A percentile compares a stretch with the other conserved stretches of the same genome.
phyloP scores from a whole-genome alignment of 2,797 vertebrate genomes.

The Sebastes hopkinsi region DNA sequence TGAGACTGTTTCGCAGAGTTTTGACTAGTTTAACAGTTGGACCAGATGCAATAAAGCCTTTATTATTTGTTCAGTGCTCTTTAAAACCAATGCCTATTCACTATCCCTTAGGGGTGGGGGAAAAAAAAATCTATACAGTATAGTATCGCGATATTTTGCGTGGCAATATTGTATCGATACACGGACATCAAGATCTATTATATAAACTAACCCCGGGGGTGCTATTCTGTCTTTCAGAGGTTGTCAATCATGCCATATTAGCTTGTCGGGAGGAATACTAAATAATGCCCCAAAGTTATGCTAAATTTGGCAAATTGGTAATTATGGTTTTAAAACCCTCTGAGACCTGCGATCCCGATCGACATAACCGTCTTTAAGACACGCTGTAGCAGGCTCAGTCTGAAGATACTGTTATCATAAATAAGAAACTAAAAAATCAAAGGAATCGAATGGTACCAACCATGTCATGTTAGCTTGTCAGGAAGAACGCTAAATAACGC shows the following conservation, averaged over 20 bases:
- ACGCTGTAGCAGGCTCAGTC: not conserved
- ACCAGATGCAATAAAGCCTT: not conserved
- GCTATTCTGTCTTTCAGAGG: too few species aligned
- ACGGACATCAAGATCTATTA: not conserved
- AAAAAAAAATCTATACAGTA: not conserved
- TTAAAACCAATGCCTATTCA: slow-evolving; percentile 7
- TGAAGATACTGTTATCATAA: too few species aligned
- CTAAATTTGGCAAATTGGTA: too few species aligned
- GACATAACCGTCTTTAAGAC: too few species aligned
- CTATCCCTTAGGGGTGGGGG: not conserved
- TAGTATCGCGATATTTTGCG: not conserved
- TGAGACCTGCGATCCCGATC: too few species aligned
- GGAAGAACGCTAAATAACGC: not conserved
- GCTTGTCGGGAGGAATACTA: too few species aligned
- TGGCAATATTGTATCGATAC: not conserved
- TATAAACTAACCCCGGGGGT: not conserved
- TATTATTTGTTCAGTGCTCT: not conserved
- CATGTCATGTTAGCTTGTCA: too few species aligned
- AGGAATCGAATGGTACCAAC: too few species aligned
- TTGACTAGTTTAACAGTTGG: slow-evolving; percentile 5
- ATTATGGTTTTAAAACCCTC: too few species aligned
- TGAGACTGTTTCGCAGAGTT: not conserved
- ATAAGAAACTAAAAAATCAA: too few species aligned
- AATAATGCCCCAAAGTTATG: too few species aligned
- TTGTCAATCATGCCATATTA: not conserved